These are phyloP conservation scores for Damaliscus lunatus DNA, from an alignment of 2,113 vertebrate species.

Conservation along the genomic window DNA sequence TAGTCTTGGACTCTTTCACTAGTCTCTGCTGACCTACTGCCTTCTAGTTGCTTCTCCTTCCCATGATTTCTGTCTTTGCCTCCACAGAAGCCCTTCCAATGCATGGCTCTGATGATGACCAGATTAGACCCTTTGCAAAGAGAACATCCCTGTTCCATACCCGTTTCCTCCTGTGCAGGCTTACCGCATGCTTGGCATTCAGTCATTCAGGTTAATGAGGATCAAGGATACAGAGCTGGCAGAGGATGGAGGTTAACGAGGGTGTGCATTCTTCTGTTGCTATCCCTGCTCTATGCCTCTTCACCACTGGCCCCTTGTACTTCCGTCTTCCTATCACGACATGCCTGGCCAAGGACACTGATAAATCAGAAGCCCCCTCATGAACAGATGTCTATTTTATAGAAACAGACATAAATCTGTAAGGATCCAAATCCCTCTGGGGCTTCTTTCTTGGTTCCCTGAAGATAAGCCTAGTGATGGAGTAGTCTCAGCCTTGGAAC, in stretches of 20 bases:
- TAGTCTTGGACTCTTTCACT: too few relatives aligned
- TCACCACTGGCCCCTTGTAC: background rate
- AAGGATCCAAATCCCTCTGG: background rate
- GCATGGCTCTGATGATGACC: background rate
- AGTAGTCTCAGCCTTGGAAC: background rate
- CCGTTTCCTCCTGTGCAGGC: background rate
- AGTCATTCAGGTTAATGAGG: background rate
- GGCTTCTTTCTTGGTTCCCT: background rate
- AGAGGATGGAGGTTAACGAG: background rate
- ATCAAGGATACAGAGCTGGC: too few relatives aligned
- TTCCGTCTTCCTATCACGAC: background rate
- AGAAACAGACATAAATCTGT: background rate
- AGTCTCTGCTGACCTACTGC: background rate
- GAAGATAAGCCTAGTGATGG: background rate
- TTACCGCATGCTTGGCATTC: background rate
- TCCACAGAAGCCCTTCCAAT: background rate
- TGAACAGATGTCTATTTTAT: background rate
- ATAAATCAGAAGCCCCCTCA: background rate
- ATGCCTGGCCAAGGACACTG: background rate
- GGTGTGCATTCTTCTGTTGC: accelerated
- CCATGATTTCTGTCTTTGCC: background rate
- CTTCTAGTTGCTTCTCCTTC: background rate
- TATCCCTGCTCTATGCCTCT: accelerated
- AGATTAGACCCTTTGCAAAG: background rate
- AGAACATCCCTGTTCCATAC: background rate